These are phyloP conservation scores for Chorisops tibialis DNA, from an alignment of 2,888 invertebrate genomes.

Conservation along the genomic window DNA sequence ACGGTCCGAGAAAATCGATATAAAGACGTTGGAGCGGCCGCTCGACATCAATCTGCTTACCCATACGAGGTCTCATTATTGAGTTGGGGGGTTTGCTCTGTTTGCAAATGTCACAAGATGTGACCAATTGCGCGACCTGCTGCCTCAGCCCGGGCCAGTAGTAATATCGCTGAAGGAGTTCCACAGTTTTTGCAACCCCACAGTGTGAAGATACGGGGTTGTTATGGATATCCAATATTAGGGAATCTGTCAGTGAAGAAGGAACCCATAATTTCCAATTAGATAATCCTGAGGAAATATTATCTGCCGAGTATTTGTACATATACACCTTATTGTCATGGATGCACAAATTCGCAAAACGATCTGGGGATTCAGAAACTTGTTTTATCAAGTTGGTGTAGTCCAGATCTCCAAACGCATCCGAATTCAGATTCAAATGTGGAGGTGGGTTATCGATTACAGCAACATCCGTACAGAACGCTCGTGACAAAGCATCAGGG, in stretches of 20 bases:
- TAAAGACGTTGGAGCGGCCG: too few species aligned
- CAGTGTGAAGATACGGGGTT: constrained; percentile 23
- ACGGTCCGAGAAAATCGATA: not conserved
- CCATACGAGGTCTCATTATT: constrained; percentile 22
- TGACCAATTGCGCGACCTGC: constrained; percentile 21
- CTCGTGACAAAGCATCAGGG: too few species aligned
- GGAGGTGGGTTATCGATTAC: too few species aligned
- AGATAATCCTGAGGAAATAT: constrained; percentile 8
- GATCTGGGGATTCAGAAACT: too few species aligned
- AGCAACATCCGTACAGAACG: too few species aligned
- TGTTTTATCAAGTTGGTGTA: too few species aligned
- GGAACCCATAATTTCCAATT: constrained; percentile 28
- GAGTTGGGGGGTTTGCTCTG: constrained; percentile 18
- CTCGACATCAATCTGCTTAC: too few species aligned
- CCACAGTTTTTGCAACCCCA: constrained; percentile 25
- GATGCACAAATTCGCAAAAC: not conserved
- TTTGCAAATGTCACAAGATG: constrained; percentile 26
- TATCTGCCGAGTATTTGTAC: not conserved
- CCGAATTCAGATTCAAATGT: too few species aligned
- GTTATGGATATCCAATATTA: constrained; percentile 6
- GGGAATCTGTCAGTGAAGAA: not conserved
- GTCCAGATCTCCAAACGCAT: too few species aligned
- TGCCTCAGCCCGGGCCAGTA: constrained; percentile 30
- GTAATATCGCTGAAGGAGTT: constrained; percentile 12
- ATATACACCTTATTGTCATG: constrained; percentile 12